Evolutionary conservation across 2,888 invertebrate genomes (phyloP), one percentile per base, ranked within the genome.

Genomic region (Philopedon plagiatum): DNA sequence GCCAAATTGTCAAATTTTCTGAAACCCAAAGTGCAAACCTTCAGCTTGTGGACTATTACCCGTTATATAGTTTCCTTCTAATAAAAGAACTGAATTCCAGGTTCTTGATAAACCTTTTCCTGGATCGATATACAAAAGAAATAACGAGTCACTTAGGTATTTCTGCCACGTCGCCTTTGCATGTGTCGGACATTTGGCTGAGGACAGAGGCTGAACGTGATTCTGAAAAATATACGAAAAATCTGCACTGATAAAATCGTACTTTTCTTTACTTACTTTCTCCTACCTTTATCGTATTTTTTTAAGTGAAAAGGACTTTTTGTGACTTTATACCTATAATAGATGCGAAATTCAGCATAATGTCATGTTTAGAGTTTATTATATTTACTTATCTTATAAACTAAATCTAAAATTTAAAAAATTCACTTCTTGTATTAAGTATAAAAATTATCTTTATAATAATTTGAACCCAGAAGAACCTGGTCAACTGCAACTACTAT

Each of bases 121-220:
- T 15, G 29, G 51, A 54, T 54, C 51, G 44, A 61, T 41, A 37
- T 21, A 34, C 9, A 32, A 57, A 57, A 19, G 37, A 58, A 58
- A 61, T 19, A 61, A 32, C 61, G 32, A 44, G 19, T 41, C 49
- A 57, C 39, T 57, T 49, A 29, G 34, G 46, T 62, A 62, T 62
- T 62, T 62, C 32, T 19, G 29, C 62, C 62, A 62, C 62, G 62
- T 62, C 44, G 46, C 26, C 7, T 62, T 62, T 62, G 62, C 62
- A 62, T 62, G 62, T 62, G 62, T 62, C 62, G 32, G 62, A 62
- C 62, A 62, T 44, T 62, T 60, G 32, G 62, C 18, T 29, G 44
- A 62, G 46, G 46, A 46, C 44, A 46, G 46, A 32, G 19, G 23
- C 18, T 1, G 41, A 41, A 60, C 60, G 60, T 60, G 60, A 60